These are phyloP conservation scores for Mormyrus iriodes DNA, from an alignment of 2,113 vertebrate species.

Conservation along the genomic window DNA sequence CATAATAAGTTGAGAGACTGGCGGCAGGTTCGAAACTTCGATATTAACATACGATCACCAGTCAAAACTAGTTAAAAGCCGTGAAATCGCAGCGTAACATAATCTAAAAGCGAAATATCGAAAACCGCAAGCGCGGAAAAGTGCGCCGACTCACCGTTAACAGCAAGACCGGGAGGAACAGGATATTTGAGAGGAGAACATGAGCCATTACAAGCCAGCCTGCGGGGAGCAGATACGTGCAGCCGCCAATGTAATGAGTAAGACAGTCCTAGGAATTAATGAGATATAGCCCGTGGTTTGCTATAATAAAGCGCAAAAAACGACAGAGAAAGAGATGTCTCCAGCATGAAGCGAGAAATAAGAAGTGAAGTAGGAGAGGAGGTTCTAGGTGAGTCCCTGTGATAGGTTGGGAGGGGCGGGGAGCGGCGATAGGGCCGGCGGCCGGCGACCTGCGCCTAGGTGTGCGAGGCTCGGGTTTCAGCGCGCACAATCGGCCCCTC, in stretches of 20 bases:
- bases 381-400: background rate
- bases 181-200: slow-evolving; percentile 15
- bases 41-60: background rate
- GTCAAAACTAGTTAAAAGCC: background rate
- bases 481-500: background rate
- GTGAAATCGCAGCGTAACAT: background rate
- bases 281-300: background rate
- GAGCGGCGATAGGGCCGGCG: background rate
- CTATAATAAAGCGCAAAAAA: background rate
- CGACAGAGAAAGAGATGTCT: background rate
- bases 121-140: background rate
- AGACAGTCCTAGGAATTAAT: background rate
- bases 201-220: slow-evolving; percentile 33
- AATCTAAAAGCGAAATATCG: background rate
- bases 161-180: slow-evolving; percentile 24
- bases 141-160: slow-evolving; percentile 40
- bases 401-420: background rate
- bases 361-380: background rate
- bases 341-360: background rate
- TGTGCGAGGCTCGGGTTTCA: background rate
- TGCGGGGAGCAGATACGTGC: background rate
- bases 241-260: background rate
- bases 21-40: background rate
- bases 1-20: background rate
- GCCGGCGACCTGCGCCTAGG: background rate